Evolutionary conservation across 2,888 invertebrate species (phyloP).

Genomic region (Harpagoxenus sublaevis): DNA sequence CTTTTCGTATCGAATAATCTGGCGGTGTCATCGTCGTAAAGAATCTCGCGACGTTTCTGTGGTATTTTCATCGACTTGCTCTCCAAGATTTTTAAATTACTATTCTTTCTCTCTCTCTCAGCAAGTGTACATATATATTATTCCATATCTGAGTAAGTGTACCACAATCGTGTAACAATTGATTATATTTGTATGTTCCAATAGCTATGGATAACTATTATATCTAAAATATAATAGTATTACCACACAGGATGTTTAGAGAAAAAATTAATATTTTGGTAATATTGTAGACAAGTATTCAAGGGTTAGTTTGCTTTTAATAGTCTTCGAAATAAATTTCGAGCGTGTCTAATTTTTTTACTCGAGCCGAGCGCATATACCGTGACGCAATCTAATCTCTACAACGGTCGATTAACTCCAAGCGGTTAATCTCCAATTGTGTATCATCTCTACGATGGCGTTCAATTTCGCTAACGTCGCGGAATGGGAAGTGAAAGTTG

Average conservation of each 20-base stretch:
- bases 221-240: neutral
- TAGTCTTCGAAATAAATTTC: conserved; percentile 25
- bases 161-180: neutral
- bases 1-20: conserved; percentile 32
- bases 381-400: conserved; percentile 28
- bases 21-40: neutral
- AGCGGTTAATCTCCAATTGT: conserved; percentile 45
- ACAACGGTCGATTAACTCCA: conserved; percentile 33
- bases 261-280: neutral
- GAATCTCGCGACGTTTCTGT: conserved; percentile 7
- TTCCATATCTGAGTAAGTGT: neutral
- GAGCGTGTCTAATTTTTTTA: neutral
- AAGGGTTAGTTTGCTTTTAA: neutral
- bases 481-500: conserved; percentile 33
- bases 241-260: neutral
- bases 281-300: neutral
- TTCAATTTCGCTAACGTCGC: conserved; percentile 28
- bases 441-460: conserved; percentile 31
- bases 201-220: neutral
- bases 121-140: neutral
- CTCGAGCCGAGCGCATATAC: neutral
- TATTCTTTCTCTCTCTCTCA: too few species aligned
- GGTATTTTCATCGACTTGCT: neutral
- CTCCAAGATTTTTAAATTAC: conserved; percentile 1
- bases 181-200: neutral